Evolutionary conservation across 2,113 vertebrate genomes (phyloP), one percentile per base, ranked within the genome.

Genomic region (Gambusia holbrooki): DNA sequence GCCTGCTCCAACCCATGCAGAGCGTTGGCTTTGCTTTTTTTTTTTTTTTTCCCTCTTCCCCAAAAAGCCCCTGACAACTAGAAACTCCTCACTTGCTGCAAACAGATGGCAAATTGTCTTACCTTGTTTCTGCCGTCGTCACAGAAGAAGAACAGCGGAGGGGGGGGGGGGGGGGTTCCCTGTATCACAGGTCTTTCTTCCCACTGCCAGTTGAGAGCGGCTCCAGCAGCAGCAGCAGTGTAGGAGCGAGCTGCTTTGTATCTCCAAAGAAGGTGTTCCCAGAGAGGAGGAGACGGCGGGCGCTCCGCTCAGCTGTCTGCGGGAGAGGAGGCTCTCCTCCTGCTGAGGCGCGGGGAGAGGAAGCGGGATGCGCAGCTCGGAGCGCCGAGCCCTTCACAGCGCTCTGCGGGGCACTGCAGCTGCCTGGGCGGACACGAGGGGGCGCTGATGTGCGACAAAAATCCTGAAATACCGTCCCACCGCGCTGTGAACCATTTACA

Each of bases 101-200:
- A 69, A 87, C 71, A 45, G 66, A 74, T 54, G 73, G 25, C 3
- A 71, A 78, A 83, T 71, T 9, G 58, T 80, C 89, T 83, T 90
- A 93, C 93, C 93, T 93, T 91, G 61, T n/a, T 7, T 54, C 45
- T 30, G 4, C 10, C 62, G 60, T 29, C 58, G 75, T 80, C 58
- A 81, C 82, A 62, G 76, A 74, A 29, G 68, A 62, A 61, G 5
- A 66, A n/a, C 51, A n/a, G 48, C 6, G 40, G 40, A 15, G 40
- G 0, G 40, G 32, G 69, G 40, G 0, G 40, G 32, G 69, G 62
- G 77, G 73, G 60, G 27, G 3, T 19, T 74, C 61, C 63, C 17
- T 58, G 63, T 40, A 69, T 48, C 58, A 82, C 66, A 40, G 84
- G 28, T 77, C 70, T 78, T 82, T 61, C 67, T 62, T 65, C 74